Evolutionary conservation across 2,888 invertebrate species (phyloP).

Genomic region (Sinotaia quadrata): DNA sequence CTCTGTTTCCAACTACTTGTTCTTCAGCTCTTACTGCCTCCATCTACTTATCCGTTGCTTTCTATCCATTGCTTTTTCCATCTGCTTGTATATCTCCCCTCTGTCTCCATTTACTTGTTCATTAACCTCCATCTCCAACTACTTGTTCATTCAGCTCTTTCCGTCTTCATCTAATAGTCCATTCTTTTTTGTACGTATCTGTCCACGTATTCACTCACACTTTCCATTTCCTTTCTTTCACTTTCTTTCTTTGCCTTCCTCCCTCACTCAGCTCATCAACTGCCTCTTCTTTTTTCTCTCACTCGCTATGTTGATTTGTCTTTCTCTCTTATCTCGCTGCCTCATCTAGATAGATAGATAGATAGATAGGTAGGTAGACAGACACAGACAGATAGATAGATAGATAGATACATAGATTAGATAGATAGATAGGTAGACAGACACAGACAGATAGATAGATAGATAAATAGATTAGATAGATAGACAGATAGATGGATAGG

Average conservation of each 20-base stretch:
- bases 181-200: background rate
- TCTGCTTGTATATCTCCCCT: constrained; percentile 2
- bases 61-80: background rate
- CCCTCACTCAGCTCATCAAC: background rate
- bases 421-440: no score
- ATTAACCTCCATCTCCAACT: background rate
- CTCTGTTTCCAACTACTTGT: no score
- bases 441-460: no score
- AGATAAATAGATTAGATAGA: no score
- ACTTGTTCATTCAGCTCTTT: background rate
- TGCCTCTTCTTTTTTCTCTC: background rate
- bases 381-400: no score
- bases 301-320: constrained; percentile 5
- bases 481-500: no score
- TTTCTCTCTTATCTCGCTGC: background rate
- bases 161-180: background rate
- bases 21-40: no score
- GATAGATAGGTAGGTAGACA: no score
- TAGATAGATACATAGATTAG: no score
- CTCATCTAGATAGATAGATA: background rate
- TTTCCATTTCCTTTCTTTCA: background rate
- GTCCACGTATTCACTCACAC: background rate
- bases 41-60: background rate
- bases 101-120: no score
- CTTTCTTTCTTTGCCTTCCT: background rate